Evolutionary conservation across 2,797 vertebrate species (phyloP), one percentile per base, ranked within the genome.

Genomic region (Phoeniculus purpureus): DNA sequence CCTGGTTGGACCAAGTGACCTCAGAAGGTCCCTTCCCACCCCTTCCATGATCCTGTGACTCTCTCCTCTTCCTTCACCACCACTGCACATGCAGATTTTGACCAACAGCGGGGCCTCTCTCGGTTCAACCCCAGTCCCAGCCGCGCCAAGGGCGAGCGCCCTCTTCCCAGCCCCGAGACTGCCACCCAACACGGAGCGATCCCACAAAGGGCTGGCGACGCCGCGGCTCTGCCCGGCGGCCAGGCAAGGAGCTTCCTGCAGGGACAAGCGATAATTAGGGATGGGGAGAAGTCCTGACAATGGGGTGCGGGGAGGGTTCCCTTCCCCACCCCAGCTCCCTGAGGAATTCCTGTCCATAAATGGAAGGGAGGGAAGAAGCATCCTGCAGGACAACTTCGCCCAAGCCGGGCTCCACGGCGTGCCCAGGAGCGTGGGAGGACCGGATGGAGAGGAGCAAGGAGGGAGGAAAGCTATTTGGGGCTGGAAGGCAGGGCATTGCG

Each of bases 351-450:
- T 95, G 79, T 56, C 94, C 93, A 88, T 95, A 95, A 92, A 96
- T 94, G 93, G 94, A 91, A 91, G 40, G 79, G 58, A 94, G 82
- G 75, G 31, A 94, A 94, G 31, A 94, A 94, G 81, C 86, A 95
- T 87, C 91, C 89, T 93, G 81, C 77, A 95, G 90, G 93, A 89
- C 94, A 92, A 72, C 94, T 93, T 87, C 81, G 78, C 43, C 72
- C 1, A 18, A 48, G 58, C 72, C 72, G n/a, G 91, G 86, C 87
- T 90, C 87, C 56, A 82, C 26, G 9, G 70, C n/a, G 2, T 96
- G 93, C 93, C 94, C 87, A 79, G 94, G 65, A 95, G 94, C 89
- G 85, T 95, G 94, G 95, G 94, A 95, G 94, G 90, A 95, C 83
- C 86, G 90, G 92, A 95, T 92, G 84, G 91, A 91, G 94, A 85